A percentile compares a stretch with the other conserved stretches of the same genome.
Conservation (phyloP, 2,888 invertebrate genomes). For the Lithophane socia region DNA sequence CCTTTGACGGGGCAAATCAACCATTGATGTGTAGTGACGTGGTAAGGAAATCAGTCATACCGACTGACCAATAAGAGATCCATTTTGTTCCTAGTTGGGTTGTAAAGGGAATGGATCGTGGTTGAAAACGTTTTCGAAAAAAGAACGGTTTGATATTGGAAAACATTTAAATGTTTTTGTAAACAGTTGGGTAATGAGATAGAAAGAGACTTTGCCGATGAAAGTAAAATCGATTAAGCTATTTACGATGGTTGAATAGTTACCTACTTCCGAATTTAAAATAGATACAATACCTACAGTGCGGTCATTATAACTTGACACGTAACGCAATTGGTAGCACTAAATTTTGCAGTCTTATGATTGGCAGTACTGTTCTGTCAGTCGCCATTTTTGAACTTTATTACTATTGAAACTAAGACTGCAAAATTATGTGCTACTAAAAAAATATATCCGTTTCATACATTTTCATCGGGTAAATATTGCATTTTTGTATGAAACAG, state of each 20-base stretch:
- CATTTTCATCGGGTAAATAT: too few species aligned
- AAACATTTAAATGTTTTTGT: conserved; percentile 15
- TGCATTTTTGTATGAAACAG: too few species aligned
- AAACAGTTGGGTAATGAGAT: conserved; percentile 6
- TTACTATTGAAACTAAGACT: too few species aligned
- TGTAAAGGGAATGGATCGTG: conserved; percentile 23
- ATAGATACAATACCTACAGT: not conserved
- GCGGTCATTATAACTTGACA: too few species aligned
- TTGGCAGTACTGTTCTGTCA: too few species aligned
- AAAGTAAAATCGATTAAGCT: conserved; percentile 10
- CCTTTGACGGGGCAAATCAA: conserved; percentile 50
- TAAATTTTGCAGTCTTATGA: too few species aligned
- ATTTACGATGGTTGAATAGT: not conserved
- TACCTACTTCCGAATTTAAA: not conserved
- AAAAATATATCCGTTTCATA: too few species aligned
- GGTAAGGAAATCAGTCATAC: conserved; percentile 61
- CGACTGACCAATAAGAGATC: conserved; percentile 53
- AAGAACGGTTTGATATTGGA: conserved; percentile 3
- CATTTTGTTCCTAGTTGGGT: conserved; percentile 20
- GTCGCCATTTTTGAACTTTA: too few species aligned
- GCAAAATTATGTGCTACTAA: too few species aligned
- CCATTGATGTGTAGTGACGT: conserved; percentile 64
- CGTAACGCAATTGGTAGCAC: too few species aligned
- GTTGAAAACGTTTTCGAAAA: conserved; percentile 24
- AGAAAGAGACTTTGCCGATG: not conserved